Conservation (phyloP, 1,140 invertebrate genomes). For the Zaprionus camerounensis region DNA sequence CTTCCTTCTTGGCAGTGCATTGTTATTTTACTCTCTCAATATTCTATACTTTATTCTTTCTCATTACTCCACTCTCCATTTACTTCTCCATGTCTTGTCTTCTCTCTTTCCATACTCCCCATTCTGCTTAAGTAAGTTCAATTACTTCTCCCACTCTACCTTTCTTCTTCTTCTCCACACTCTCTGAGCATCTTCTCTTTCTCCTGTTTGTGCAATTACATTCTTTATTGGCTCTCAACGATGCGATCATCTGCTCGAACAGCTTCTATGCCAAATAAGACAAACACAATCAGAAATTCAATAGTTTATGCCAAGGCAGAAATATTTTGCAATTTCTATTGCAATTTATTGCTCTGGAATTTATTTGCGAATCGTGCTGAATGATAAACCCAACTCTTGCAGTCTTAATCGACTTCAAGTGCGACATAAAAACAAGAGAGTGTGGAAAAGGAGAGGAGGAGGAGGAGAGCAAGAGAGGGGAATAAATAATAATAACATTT, state of each 20-base stretch:
- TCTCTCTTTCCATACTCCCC: neutral
- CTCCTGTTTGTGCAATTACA: neutral
- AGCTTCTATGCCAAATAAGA: neutral
- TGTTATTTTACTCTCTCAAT: neutral
- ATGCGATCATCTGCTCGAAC: neutral
- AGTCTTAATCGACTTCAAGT: constrained; percentile 6
- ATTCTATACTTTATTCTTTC: neutral
- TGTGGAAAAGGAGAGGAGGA: neutral
- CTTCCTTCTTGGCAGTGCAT: neutral
- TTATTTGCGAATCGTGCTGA: constrained; percentile 1
- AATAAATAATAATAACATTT: constrained; percentile 60
- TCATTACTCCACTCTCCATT: neutral
- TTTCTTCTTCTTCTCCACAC: too few relatives aligned
- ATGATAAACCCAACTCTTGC: neutral
- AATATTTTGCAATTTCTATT: constrained; percentile 8
- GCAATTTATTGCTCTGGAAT: constrained; percentile 1
- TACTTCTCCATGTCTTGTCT: too few relatives aligned
- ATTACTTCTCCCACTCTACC: too few relatives aligned
- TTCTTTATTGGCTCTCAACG: neutral
- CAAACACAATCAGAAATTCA: neutral
- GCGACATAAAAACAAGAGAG: neutral
- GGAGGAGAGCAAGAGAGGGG: neutral
- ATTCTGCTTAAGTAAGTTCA: too few relatives aligned
- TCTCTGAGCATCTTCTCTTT: too few relatives aligned
- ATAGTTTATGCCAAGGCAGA: neutral